phyloP scores from a whole-genome alignment of 2,113 vertebrate species.

The Chamaetylas fuelleborni region DNA sequence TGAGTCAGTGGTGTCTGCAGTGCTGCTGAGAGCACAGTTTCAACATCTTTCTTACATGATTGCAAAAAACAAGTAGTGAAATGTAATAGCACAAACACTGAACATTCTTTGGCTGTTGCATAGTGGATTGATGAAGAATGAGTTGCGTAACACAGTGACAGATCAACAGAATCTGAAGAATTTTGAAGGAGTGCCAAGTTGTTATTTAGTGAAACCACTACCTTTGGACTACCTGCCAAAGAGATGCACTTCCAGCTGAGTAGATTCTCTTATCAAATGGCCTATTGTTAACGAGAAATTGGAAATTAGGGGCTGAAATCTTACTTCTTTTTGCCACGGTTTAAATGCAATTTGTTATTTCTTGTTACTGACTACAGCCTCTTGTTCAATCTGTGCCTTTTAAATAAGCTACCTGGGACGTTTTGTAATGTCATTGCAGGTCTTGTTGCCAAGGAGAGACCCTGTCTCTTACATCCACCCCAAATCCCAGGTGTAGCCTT shows the following conservation, averaged over 20 bases:
- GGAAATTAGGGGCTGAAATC: not conserved
- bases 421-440: not conserved
- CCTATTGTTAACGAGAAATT: not conserved
- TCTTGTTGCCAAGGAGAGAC: not conserved
- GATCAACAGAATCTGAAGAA: conserved; percentile 4
- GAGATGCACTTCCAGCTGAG: not conserved
- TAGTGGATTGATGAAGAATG: not conserved
- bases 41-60: not conserved
- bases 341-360: conserved; percentile 7
- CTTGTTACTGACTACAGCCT: not conserved
- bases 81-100: conserved; percentile 8
- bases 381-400: not conserved
- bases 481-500: not conserved
- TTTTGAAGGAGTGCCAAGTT: not conserved
- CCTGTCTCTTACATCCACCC: not conserved
- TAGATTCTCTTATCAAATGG: not conserved
- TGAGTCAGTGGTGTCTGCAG: not conserved
- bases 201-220: not conserved
- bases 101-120: conserved; percentile 11
- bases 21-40: not conserved
- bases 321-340: not conserved
- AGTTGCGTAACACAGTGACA: conserved; percentile 7
- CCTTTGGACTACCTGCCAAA: not conserved
- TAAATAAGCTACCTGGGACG: not conserved
- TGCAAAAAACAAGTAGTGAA: conserved; percentile 24